Conservation (phyloP, 1,140 invertebrate species). For the Plutomurus gul region DNA sequence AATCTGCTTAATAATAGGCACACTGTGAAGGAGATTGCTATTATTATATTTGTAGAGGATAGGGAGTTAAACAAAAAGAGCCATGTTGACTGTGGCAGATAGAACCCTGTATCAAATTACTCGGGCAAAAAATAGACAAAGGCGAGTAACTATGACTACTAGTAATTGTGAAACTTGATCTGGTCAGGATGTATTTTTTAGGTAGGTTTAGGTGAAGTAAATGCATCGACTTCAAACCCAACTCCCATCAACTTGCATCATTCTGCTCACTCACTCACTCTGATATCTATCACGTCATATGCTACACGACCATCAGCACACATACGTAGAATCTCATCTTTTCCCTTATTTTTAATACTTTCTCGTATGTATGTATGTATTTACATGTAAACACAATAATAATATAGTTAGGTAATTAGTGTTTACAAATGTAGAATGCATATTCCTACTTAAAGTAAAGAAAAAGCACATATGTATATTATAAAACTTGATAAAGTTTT, state of each 20-base stretch:
- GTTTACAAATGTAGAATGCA: too few relatives aligned
- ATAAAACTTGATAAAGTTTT: too few relatives aligned
- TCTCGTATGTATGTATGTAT: too few relatives aligned
- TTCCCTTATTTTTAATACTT: too few relatives aligned
- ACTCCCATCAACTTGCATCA: background rate
- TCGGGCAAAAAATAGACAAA: constrained; percentile 49
- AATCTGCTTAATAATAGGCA: background rate
- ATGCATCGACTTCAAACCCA: constrained; percentile 33
- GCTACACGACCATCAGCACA: too few relatives aligned
- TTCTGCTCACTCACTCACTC: too few relatives aligned
- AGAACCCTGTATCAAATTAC: constrained; percentile 46
- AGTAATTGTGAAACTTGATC: constrained; percentile 50
- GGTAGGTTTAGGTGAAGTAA: constrained; percentile 33
- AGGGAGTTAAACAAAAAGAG: background rate
- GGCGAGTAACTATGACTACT: constrained; percentile 48
- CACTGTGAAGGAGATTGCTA: background rate
- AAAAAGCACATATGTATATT: too few relatives aligned
- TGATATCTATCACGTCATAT: too few relatives aligned
- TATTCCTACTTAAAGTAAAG: too few relatives aligned
- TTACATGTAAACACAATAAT: too few relatives aligned
- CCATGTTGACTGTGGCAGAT: constrained; percentile 31
- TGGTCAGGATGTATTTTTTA: constrained; percentile 32
- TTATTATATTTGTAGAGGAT: background rate
- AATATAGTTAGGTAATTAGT: too few relatives aligned
- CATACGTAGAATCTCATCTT: too few relatives aligned